Evolutionary conservation across 2,113 vertebrate species (phyloP).

Genomic region (Hydropotes inermis): DNA sequence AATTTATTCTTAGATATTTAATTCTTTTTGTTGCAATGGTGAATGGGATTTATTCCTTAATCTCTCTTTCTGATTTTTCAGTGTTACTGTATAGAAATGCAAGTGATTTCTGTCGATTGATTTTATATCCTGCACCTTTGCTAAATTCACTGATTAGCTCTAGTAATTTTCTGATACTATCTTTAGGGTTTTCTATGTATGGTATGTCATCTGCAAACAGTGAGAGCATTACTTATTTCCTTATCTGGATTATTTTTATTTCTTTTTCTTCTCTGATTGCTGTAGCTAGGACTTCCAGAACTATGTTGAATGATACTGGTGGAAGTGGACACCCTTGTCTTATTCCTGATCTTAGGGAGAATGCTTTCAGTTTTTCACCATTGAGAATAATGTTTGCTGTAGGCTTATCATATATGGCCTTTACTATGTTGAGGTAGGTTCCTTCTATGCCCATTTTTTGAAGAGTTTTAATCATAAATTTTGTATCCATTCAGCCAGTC

Average conservation of each 20-base stretch:
- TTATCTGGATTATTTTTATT: background rate
- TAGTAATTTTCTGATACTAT: background rate
- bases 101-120: background rate
- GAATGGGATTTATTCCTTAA: background rate
- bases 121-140: background rate
- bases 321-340: background rate
- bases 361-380: background rate
- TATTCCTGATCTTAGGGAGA: background rate
- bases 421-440: background rate
- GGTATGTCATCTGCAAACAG: background rate
- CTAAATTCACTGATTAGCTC: background rate
- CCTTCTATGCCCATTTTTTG: background rate
- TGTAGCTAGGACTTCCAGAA: background rate
- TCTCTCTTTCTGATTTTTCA: background rate
- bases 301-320: background rate
- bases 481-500: background rate
- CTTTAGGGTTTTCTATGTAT: background rate
- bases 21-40: background rate
- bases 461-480: background rate
- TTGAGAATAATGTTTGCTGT: background rate
- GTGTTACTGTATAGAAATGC: background rate
- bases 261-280: background rate
- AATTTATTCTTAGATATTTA: background rate
- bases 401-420: background rate
- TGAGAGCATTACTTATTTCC: background rate